Base-by-base conservation (phyloP, 2,113 vertebrate genomes). In the Saccopteryx bilineata region DNA sequence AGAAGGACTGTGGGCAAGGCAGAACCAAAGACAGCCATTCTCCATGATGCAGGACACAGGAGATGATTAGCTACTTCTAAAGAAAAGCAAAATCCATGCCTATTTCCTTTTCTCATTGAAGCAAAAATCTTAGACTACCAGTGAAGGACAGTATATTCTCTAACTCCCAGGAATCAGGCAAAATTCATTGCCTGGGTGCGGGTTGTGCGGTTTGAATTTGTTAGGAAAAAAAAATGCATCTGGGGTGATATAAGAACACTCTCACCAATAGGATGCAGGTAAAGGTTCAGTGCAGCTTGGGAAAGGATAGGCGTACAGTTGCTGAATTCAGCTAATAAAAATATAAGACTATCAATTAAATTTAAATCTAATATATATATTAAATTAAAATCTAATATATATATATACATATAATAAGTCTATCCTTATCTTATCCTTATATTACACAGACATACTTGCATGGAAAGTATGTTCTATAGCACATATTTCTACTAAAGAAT, bases 271-370 rank as follows among this genome's bases (percentile, higher is more conserved):
- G 24, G 8, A 76, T 39, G 10, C 50, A 74, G 54, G 10, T 66
- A 92, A 69, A 94, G 8, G 69, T 18, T 33, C 19, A 31, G 0
- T 68, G 11, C 56, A 52, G 5, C 5, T 3, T 0, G 7, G 23
- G 24, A 95, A 68, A 92, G 2, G 6, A 39, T 14, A 79, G 18
- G 61, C 61, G 1, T 39, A 82, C 2, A 0, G 2, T 33, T 46
- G 23, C 4, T 61, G 52, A 28, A 65, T 82, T 89, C 21, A 78
- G 18, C 31, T 75, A 72, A 94, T 83, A 79, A 83, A 93, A 61
- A 69, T 71, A n/a, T 23, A 92, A 2, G 7, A 75, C 15, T 54
- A 17, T 5, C 28, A 87, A 9, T 87, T 63, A 72, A 60, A 39
- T 89, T 94, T 81, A 18, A 66, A 68, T 60, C 61, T 72, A 39